Percentiles rank a stretch among this genome's conserved stretches.
Conservation (phyloP, 64 coral and sea anemone species). For the Stylophora pistillata region DNA sequence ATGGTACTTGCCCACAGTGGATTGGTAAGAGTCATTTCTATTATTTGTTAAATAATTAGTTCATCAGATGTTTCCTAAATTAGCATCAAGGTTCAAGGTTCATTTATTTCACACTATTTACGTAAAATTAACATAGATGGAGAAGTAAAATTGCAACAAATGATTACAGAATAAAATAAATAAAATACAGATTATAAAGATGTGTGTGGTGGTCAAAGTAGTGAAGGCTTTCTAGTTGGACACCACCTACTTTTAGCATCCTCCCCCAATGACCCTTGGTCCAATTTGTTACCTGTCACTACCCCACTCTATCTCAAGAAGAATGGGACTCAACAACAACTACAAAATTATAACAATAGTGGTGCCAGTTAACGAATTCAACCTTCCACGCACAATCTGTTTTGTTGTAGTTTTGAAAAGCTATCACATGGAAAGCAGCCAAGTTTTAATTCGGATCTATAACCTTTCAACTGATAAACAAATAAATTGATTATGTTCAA, state of each 20-base stretch:
- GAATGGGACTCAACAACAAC: background rate
- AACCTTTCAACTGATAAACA: background rate
- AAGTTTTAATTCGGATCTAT: background rate
- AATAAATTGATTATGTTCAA: conserved; percentile 24
- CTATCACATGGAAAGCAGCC: background rate
- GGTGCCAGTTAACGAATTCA: background rate
- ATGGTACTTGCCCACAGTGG: background rate
- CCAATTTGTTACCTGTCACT: background rate
- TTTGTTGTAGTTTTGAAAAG: background rate
- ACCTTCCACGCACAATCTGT: background rate
- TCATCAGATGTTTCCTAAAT: background rate
- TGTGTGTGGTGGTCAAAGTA: no score
- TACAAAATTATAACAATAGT: no score
- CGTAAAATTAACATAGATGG: no score
- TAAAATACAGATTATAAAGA: no score
- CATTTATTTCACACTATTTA: no score
- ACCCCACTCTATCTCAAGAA: background rate
- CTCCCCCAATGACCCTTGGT: background rate
- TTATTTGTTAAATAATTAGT: background rate
- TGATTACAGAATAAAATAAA: no score
- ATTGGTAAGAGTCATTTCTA: background rate
- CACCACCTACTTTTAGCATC: no score
- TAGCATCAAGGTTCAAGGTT: no score
- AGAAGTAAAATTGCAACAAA: no score
- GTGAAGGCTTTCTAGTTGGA: no score